A percentile compares a stretch with the other conserved stretches of the same genome.
Evolutionary conservation across 2,888 invertebrate genomes (phyloP).

Genomic region (Odiellus spinosus): DNA sequence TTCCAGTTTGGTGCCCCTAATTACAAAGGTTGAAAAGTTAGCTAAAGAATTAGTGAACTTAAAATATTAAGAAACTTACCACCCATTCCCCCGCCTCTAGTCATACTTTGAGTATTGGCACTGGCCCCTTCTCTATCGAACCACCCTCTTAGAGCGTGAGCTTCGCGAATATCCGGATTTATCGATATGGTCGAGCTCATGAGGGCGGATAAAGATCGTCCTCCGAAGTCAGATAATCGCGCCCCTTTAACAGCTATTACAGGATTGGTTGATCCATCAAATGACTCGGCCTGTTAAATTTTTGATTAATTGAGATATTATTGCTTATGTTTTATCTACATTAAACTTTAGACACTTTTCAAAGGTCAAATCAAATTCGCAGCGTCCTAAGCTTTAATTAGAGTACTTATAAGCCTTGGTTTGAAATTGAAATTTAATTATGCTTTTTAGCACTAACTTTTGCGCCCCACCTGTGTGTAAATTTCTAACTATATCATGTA

Average conservation of each 20-base stretch:
- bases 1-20: constrained; percentile 41
- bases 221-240: constrained; percentile 69
- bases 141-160: constrained; percentile 76
- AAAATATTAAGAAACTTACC: background rate
- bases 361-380: too few relatives aligned
- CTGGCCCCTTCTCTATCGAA: constrained; percentile 43
- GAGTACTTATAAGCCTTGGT: too few relatives aligned
- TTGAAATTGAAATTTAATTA: too few relatives aligned
- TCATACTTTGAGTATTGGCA: constrained; percentile 33
- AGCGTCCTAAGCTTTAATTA: too few relatives aligned
- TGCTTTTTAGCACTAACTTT: too few relatives aligned
- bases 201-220: constrained; percentile 26
- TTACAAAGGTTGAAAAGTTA: too few relatives aligned
- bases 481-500: background rate
- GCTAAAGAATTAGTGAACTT: too few relatives aligned
- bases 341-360: too few relatives aligned
- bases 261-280: constrained; percentile 56
- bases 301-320: background rate
- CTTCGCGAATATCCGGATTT: constrained; percentile 78
- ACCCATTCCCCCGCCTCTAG: background rate
- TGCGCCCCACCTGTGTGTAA: too few relatives aligned
- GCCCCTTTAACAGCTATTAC: constrained; percentile 74
- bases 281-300: constrained; percentile 52
- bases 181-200: constrained; percentile 40
- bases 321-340: too few relatives aligned